These are phyloP conservation scores for Sericinus montela DNA, from an alignment of 2,888 invertebrate genomes.

Conservation along the genomic window DNA sequence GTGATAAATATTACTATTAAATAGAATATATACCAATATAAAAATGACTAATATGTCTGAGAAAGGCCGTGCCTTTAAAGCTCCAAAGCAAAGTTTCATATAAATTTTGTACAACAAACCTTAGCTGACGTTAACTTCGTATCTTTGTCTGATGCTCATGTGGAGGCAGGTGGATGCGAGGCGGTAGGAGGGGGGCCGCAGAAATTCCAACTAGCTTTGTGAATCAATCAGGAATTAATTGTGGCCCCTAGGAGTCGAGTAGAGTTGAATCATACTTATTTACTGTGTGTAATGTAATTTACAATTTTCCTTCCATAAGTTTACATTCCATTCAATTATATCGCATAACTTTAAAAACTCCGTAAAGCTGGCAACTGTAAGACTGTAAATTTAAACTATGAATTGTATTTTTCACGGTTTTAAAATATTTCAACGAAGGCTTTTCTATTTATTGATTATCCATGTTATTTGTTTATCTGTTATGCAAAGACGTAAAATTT, in stretches of 20 bases:
- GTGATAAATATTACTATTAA: too few species aligned
- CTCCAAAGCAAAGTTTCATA: conserved; percentile 64
- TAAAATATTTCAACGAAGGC: too few species aligned
- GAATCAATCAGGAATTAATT: conserved; percentile 73
- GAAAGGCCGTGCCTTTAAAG: conserved; percentile 33
- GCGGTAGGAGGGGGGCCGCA: conserved; percentile 31
- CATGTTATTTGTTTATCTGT: too few species aligned
- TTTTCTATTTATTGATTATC: too few species aligned
- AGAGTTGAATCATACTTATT: conserved; percentile 41
- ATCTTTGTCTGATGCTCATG: conserved; percentile 70
- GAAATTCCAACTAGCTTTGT: conserved; percentile 65
- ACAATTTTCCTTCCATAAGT: conserved; percentile 10
- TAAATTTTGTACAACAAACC: conserved; percentile 71
- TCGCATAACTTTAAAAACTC: conserved; percentile 8
- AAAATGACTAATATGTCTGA: too few species aligned
- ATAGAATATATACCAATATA: too few species aligned
- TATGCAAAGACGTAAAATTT: too few species aligned
- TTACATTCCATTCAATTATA: conserved; percentile 11
- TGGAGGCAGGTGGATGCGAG: conserved; percentile 29
- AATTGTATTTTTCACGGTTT: too few species aligned
- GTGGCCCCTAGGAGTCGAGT: conserved; percentile 49
- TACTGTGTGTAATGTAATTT: conserved; percentile 17
- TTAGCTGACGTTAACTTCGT: conserved; percentile 69
- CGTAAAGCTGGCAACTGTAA: background rate
- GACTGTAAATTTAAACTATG: background rate